Conservation (phyloP, 1,140 invertebrate genomes). For the Chironomus tepperi region DNA sequence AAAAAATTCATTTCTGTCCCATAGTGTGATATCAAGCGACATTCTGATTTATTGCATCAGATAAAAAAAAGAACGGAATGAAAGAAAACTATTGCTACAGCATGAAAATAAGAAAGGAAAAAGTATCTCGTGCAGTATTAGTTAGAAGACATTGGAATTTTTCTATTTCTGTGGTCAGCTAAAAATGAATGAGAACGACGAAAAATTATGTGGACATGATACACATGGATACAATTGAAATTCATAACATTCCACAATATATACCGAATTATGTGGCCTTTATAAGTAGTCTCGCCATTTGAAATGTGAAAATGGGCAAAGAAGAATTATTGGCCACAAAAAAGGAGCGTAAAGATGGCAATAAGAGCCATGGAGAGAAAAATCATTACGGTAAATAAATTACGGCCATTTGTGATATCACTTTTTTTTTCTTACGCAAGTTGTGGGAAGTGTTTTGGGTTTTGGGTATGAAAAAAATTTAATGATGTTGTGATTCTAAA, state of each 20-base stretch:
- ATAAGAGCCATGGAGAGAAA: not conserved
- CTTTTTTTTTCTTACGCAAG: not conserved
- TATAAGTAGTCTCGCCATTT: not conserved
- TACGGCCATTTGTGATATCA: not conserved
- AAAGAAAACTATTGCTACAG: not conserved
- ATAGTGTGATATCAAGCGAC: not conserved
- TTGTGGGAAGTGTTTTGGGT: too few relatives aligned
- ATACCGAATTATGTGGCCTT: not conserved
- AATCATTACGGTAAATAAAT: conserved; percentile 10
- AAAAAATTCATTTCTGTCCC: too few relatives aligned
- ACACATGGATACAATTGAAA: not conserved
- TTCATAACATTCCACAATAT: not conserved
- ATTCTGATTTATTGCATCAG: conserved; percentile 13
- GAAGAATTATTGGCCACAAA: conserved; percentile 12
- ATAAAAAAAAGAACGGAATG: not conserved
- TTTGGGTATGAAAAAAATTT: too few relatives aligned
- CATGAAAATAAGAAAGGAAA: not conserved
- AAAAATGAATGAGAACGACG: not conserved
- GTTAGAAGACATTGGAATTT: not conserved
- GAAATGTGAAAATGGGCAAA: not conserved
- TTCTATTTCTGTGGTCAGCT: not conserved
- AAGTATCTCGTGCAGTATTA: not conserved
- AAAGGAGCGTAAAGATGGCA: not conserved
- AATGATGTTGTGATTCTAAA: too few relatives aligned
- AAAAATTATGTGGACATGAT: not conserved